phyloP scores from a whole-genome alignment of 2,113 vertebrate genomes.

The Lasiurus cinereus region DNA sequence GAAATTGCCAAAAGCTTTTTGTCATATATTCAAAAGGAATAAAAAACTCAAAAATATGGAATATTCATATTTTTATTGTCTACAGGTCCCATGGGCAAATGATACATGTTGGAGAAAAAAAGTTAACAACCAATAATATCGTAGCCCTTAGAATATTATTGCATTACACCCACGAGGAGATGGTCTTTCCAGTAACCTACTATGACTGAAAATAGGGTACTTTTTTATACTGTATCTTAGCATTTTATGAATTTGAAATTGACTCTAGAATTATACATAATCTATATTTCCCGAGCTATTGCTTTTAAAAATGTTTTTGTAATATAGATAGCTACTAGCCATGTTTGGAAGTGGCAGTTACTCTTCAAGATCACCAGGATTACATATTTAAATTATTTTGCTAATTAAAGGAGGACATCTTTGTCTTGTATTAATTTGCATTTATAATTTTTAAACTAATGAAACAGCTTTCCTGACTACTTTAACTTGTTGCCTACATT shows the following conservation, averaged over 20 bases:
- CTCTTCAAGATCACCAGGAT: not conserved
- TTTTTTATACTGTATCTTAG: not conserved
- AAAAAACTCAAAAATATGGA: not conserved
- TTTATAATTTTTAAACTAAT: not conserved
- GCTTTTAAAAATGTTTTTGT: not conserved
- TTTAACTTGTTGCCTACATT: not conserved
- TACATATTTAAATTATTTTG: not conserved
- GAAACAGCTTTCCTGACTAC: conserved; percentile 6
- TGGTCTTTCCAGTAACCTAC: not conserved
- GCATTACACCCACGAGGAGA: not conserved
- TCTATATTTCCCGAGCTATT: not conserved
- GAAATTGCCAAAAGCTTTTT: not conserved
- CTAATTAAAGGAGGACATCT: not conserved
- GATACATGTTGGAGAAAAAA: not conserved
- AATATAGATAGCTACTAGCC: not conserved
- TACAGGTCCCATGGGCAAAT: not conserved
- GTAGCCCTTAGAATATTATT: not conserved
- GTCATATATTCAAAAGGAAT: not conserved
- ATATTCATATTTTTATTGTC: not conserved
- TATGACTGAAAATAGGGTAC: not conserved
- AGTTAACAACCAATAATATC: not conserved
- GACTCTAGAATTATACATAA: not conserved
- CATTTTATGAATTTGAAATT: not conserved
- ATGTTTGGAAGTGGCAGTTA: not conserved
- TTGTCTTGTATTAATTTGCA: not conserved